These are phyloP conservation scores for Archivesica marissinica DNA, from an alignment of 1,140 invertebrate genomes.

Conservation along the genomic window DNA sequence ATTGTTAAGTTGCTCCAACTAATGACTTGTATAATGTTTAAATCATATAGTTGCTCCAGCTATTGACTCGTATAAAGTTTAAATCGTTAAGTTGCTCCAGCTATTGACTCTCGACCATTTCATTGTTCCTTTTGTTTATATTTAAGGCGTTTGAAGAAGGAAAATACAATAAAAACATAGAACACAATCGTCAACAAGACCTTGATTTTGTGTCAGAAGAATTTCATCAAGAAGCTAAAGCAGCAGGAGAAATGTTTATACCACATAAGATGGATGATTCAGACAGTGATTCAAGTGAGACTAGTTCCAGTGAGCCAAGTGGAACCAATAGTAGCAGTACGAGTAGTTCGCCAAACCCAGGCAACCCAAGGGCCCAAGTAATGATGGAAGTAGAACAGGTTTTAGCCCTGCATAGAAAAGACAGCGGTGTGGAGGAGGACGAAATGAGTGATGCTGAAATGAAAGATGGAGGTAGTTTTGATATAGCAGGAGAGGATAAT, in stretches of 20 bases:
- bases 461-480: too few species aligned
- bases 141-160: slow-evolving; percentile 21
- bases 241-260: not conserved
- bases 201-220: slow-evolving; percentile 8
- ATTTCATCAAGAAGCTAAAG: not conserved
- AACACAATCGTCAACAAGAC: slow-evolving; percentile 12
- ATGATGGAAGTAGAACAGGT: not conserved
- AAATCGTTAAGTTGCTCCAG: too few species aligned
- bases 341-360: not conserved
- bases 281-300: not conserved
- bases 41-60: too few species aligned
- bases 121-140: too few species aligned
- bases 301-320: not conserved
- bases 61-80: too few species aligned
- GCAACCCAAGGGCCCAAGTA: not conserved
- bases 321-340: not conserved
- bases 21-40: too few species aligned
- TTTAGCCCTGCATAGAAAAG: not conserved
- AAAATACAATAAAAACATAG: slow-evolving; percentile 21
- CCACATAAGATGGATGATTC: not conserved
- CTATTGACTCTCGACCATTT: too few species aligned
- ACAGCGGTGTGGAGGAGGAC: slow-evolving; percentile 6
- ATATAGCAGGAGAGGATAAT: too few species aligned
- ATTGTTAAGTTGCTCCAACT: too few species aligned
- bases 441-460: slow-evolving; percentile 4